Percentiles rank a stretch among this genome's conserved stretches.
Conservation (phyloP, 2,113 vertebrate genomes). For the Hippocampus barbouri region DNA sequence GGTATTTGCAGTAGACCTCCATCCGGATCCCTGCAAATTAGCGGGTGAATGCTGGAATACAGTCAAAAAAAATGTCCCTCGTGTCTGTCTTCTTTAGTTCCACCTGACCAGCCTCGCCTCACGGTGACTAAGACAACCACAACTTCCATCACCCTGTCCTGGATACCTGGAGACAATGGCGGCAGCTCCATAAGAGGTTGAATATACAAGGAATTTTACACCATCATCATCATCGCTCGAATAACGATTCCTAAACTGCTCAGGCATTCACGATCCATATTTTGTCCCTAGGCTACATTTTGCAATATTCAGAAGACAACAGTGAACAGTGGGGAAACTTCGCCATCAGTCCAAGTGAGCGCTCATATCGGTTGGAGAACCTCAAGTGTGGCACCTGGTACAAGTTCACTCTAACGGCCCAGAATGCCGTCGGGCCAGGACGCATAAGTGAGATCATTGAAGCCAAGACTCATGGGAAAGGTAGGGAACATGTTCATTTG, state of each 20-base stretch:
- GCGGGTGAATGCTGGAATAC: no score
- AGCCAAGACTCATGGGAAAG: conserved; percentile 96
- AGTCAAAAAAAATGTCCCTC: not conserved
- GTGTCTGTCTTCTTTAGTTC: conserved; percentile 73
- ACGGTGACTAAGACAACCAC: conserved; percentile 97
- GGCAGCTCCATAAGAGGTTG: conserved; percentile 97
- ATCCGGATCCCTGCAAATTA: no score
- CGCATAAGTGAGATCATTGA: conserved; percentile 99
- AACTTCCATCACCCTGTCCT: conserved; percentile 96
- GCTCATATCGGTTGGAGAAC: conserved; percentile 89
- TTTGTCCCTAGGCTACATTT: conserved; percentile 81
- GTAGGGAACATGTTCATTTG: conserved; percentile 47
- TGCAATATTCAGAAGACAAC: conserved; percentile 98
- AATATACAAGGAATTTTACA: not conserved
- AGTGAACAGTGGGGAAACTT: conserved; percentile 98
- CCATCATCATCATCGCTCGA: not conserved
- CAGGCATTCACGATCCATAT: not conserved
- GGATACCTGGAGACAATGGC: conserved; percentile 97
- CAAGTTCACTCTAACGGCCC: conserved; percentile 95
- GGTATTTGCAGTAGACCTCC: no score
- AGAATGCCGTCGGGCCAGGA: conserved; percentile 93
- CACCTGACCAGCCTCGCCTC: conserved; percentile 95
- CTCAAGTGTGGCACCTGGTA: conserved; percentile 98
- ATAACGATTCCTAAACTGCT: not conserved
- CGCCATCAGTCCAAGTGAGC: conserved; percentile 94